Base-by-base conservation (phyloP, 2,888 invertebrate species). In the Scaptomyza parva region DNA sequence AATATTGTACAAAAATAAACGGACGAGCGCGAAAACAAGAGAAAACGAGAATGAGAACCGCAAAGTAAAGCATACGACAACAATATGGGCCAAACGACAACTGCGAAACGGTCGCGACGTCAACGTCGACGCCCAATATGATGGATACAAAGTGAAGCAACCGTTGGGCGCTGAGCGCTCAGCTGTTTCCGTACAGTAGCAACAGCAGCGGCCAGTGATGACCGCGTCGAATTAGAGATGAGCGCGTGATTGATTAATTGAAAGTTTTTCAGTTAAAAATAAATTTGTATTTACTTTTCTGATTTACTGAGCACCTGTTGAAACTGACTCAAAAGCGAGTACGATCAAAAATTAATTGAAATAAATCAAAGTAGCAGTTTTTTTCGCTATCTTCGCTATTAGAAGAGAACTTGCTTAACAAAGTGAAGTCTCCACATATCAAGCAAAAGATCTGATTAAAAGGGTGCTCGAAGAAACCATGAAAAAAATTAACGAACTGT, bases 1-100 rank as follows among this genome's bases (percentile, higher is more conserved):
- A 77, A 74, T 68, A 74, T 47, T 20, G 47, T 65, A 80, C 70
- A 64, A 73, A 83, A 82, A 83, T 84, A 84, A 83, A 80, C 77
- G 77, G 62, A 77, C 70, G 54, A 65, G 64, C 62, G 45, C 53
- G 70, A 59, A 57, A 53, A 40, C 63, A 51, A 69, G 45, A 66
- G 48, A 60, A 64, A 50, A 62, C 58, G 44, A 58, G 55, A 67
- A 70, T 53, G 67, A 60, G 57, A 66, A 61, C 61, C 71, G 71
- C 57, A 57, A 71, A 76, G 59, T 67, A 55, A 63, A 74, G 62
- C 74, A 33, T 52, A 61, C 77, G 80, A 77, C 83, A 73, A 72
- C 75, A 70, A 79, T 71, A 80, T 83, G 86, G 70, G 75, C 59
- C 80, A 78, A 67, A 65, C 52, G 72, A 47, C 71, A 71, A 50